A percentile compares a stretch with the other conserved stretches of the same genome.
Conservation (phyloP, 2,113 vertebrate genomes). For the Melozone crissalis region DNA sequence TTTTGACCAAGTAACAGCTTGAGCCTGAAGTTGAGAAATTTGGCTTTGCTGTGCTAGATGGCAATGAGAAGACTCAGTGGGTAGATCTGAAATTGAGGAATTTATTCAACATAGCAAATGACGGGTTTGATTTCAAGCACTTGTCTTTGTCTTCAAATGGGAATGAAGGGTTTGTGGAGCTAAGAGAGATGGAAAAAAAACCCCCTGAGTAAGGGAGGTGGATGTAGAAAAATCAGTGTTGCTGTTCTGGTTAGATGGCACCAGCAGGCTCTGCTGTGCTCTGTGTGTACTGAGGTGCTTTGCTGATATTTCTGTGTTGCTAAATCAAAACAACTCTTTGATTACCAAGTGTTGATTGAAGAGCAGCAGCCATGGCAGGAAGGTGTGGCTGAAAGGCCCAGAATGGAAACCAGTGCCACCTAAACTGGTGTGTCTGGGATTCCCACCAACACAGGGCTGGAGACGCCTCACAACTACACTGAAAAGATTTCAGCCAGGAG, state of each 20-base stretch:
- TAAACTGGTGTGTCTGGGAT: background rate
- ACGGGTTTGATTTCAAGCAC: background rate
- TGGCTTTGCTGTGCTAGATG: background rate
- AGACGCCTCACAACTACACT: background rate
- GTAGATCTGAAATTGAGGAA: background rate
- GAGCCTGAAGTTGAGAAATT: background rate
- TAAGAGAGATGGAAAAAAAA: background rate
- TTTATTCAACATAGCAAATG: background rate
- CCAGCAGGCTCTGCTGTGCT: background rate
- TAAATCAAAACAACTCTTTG: background rate
- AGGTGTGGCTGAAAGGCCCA: background rate
- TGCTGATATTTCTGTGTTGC: background rate
- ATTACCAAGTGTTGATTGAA: conserved; percentile 13
- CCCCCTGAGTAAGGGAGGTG: background rate
- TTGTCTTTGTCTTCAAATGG: background rate
- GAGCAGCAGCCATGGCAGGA: background rate
- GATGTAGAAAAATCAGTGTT: background rate
- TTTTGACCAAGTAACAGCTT: background rate
- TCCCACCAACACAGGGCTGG: background rate
- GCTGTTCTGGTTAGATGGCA: background rate
- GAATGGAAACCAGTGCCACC: background rate
- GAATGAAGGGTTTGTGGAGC: background rate
- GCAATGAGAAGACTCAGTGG: background rate
- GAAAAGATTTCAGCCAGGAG: background rate
- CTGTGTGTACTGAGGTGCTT: background rate